Evolutionary conservation across 2,888 invertebrate species (phyloP).

Genomic region (Mythimna pallens): DNA sequence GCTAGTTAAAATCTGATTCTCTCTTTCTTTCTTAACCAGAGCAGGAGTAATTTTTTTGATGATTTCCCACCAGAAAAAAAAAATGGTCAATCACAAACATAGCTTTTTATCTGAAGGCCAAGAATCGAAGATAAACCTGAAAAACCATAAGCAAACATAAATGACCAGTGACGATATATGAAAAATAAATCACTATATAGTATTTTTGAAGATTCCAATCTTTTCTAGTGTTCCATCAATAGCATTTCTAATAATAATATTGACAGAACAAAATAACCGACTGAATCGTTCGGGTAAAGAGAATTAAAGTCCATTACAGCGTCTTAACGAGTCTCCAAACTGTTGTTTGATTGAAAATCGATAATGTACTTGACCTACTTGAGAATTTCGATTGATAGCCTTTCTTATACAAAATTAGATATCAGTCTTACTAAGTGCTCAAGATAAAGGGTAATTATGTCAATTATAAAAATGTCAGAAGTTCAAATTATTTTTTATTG

Average conservation of each 20-base stretch:
- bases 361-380: slow-evolving; percentile 39
- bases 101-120: too few species aligned
- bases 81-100: too few species aligned
- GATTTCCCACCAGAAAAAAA: too few species aligned
- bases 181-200: too few species aligned
- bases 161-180: not conserved
- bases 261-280: not conserved
- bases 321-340: slow-evolving; percentile 31
- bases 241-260: not conserved
- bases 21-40: too few species aligned
- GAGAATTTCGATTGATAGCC: not conserved
- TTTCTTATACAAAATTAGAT: not conserved
- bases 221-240: not conserved
- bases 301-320: slow-evolving; percentile 11
- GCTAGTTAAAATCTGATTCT: too few species aligned
- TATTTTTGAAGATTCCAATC: too few species aligned
- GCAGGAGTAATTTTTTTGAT: too few species aligned
- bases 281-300: not conserved
- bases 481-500: not conserved
- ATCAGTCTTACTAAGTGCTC: not conserved
- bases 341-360: slow-evolving; percentile 37
- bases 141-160: too few species aligned
- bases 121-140: too few species aligned
- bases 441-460: not conserved
- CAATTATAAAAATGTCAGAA: not conserved